These are phyloP conservation scores for Rosalia funebris DNA, from an alignment of 2,888 invertebrate genomes.

Conservation along the genomic window DNA sequence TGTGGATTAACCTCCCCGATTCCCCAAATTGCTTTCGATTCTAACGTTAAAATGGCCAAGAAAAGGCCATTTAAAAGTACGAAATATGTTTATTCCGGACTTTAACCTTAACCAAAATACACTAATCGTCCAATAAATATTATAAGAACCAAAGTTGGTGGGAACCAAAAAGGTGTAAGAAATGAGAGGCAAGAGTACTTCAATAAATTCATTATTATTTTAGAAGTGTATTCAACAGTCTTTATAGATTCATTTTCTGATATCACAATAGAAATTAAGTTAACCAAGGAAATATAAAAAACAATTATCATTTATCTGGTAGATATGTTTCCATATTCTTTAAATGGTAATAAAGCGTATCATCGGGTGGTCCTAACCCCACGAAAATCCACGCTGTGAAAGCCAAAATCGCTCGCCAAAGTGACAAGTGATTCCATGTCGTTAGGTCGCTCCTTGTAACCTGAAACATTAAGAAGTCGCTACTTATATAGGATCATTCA, in stretches of 20 bases:
- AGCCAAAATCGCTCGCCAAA: constrained; percentile 70
- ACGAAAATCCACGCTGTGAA: constrained; percentile 70
- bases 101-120: too few species aligned
- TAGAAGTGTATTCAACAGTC: constrained; percentile 20
- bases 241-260: constrained; percentile 20
- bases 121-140: too few species aligned
- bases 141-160: too few species aligned
- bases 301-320: constrained; percentile 49
- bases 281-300: constrained; percentile 13
- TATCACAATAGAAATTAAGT: constrained; percentile 18
- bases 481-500: too few species aligned
- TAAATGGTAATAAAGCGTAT: constrained; percentile 66
- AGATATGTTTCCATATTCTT: constrained; percentile 58
- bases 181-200: too few species aligned
- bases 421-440: constrained; percentile 71
- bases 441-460: constrained; percentile 67
- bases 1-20: too few species aligned
- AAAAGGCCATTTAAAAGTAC: too few species aligned
- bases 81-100: too few species aligned
- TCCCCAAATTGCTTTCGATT: too few species aligned
- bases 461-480: too few species aligned
- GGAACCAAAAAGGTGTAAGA: too few species aligned
- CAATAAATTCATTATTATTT: background rate
- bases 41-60: too few species aligned
- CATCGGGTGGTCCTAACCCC: constrained; percentile 68